These are phyloP conservation scores for Argyrosomus regius DNA, from an alignment of 2,797 vertebrate species.

Conservation along the genomic window DNA sequence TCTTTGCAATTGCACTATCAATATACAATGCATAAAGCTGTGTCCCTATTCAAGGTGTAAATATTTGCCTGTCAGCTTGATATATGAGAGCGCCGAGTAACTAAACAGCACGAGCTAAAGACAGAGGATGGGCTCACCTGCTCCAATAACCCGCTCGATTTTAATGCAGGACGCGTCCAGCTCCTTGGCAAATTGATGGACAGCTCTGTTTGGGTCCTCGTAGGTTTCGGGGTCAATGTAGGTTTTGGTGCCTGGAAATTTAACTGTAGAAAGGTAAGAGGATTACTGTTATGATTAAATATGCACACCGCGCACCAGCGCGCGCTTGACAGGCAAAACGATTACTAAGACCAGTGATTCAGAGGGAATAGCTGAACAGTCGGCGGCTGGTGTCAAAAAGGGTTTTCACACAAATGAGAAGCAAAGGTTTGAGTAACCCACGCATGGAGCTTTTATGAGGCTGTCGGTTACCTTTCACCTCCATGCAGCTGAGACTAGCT, in stretches of 20 bases:
- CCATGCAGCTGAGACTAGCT: conserved; percentile 23
- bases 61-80: conserved; percentile 94
- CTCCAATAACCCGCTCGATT: conserved; percentile 98
- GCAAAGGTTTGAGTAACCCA: conserved; percentile 53
- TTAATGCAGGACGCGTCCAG: conserved; percentile 99
- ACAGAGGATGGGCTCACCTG: conserved; percentile 91
- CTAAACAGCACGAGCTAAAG: conserved; percentile 84
- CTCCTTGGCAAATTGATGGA: conserved; percentile 99
- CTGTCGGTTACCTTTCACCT: conserved; percentile 36
- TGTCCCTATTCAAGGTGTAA: conserved; percentile 86
- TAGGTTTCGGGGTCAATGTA: conserved; percentile 99
- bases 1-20: conserved; percentile 73
- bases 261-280: conserved; percentile 99
- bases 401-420: conserved; percentile 49
- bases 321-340: conserved; percentile 79
- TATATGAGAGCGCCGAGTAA: conserved; percentile 85
- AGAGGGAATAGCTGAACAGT: conserved; percentile 61
- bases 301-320: conserved; percentile 86
- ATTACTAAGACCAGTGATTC: conserved; percentile 57
- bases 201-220: conserved; percentile 98
- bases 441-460: conserved; percentile 26
- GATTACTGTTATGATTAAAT: conserved; percentile 95
- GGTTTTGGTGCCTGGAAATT: conserved; percentile 99
- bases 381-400: conserved; percentile 53
- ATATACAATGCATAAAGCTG: conserved; percentile 70